These are phyloP conservation scores for Orthonyx spaldingii DNA, from an alignment of 2,113 vertebrate genomes.

Conservation along the genomic window DNA sequence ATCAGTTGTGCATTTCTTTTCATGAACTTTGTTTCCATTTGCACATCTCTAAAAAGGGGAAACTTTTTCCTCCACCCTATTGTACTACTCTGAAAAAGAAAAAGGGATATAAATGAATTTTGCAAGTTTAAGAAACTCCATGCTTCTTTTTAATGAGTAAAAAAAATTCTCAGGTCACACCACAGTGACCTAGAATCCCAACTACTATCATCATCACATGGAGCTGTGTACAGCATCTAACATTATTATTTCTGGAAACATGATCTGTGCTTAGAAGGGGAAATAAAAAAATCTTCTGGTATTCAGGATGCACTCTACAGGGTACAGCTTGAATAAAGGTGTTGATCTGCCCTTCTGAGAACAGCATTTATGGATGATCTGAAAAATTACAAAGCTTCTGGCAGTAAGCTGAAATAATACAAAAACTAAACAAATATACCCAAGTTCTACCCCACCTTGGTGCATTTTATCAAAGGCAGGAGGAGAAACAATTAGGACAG, in stretches of 20 bases:
- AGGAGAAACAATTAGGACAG: constrained; percentile 8
- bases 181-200: constrained; percentile 11
- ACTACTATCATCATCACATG: neutral
- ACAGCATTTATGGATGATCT: neutral
- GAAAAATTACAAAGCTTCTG: constrained; percentile 13
- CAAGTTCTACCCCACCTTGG: neutral
- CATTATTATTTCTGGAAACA: constrained; percentile 27
- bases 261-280: neutral
- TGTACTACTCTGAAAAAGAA: neutral
- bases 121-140: constrained; percentile 26
- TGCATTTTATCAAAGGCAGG: neutral
- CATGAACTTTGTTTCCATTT: neutral
- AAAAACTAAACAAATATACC: constrained; percentile 7
- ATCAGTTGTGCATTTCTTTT: neutral
- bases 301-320: constrained; percentile 16
- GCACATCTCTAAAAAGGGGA: neutral
- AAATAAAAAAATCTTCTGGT: neutral
- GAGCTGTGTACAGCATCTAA: constrained; percentile 10
- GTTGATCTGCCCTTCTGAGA: neutral
- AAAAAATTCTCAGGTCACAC: neutral
- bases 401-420: neutral
- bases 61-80: neutral
- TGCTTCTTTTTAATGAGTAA: constrained; percentile 31
- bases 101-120: constrained; percentile 1
- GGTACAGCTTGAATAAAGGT: neutral